Evolutionary conservation across 1,140 invertebrate species (phyloP), one percentile per base, ranked within the genome.

Genomic region (Bombus waltoni): DNA sequence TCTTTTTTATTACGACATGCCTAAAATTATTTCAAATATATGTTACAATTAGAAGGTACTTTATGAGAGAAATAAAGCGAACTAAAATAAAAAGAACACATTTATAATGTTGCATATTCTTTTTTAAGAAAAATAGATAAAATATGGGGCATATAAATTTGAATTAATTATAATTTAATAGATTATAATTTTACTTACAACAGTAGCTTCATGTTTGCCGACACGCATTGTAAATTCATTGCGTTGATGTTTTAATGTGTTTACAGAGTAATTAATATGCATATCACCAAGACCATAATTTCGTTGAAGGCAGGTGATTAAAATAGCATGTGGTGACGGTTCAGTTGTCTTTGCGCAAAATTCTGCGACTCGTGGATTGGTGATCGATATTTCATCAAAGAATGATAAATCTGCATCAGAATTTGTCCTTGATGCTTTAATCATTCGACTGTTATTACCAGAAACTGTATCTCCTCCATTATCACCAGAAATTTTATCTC

Each of bases 151-250:
- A 53, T 44, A 28, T 15, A 80, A 73, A 81, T 40, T 68, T 35
- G 40, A 59, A 70, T 53, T 53, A 10, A 18, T 59, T 79, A 28
- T 40, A 53, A 47, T 32, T 62, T 62, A 18, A n/a, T 44, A 74
- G 0, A 65, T 76, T 79, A 28, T 42, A 42, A 53, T 32, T 65
- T 66, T 70, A 93, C 93, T 92, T 91, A 95, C 96, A 35, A 98
- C 98, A n/a, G 97, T 97, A 10, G 98, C 98, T 28, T 97, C 97
- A 92, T 99, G 98, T 93, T 99, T 98, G 28, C 98, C 98, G 72
- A 99, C 98, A 22, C 97, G 97, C 98, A 99, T 99, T 66, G 97
- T 98, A 92, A 99, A 98, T 95, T 99, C 98, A 94, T 99, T 99
- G 87, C 97, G 97, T 93, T 99, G 98, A 93, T 98, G 98, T 91